A percentile compares a stretch with the other conserved stretches of the same genome.
Evolutionary conservation across 2,797 vertebrate species (phyloP).

Genomic region (Falco biarmicus): DNA sequence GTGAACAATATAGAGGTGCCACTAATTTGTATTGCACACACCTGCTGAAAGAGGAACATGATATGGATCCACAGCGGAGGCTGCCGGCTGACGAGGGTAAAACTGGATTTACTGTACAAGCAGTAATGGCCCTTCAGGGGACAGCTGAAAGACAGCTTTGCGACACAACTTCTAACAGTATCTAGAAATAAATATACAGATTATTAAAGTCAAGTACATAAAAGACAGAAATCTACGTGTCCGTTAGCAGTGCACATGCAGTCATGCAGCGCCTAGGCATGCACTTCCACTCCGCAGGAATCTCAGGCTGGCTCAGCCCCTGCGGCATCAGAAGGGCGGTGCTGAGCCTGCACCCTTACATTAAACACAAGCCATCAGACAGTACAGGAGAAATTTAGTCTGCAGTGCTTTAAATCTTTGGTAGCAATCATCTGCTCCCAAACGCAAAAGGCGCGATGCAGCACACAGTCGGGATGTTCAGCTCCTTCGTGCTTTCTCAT

Average conservation of each 20-base stretch:
- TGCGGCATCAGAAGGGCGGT: background rate
- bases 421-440: background rate
- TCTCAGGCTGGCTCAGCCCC: background rate
- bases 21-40: conserved; percentile 40
- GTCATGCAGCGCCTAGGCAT: background rate
- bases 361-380: background rate
- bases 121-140: conserved; percentile 93
- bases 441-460: background rate
- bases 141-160: conserved; percentile 93
- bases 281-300: fast-evolving
- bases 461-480: background rate
- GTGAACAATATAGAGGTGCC: background rate
- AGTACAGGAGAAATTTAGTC: background rate
- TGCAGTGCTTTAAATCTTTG: background rate
- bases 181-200: conserved; percentile 75
- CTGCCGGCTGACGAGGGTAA: conserved; percentile 86
- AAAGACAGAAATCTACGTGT: background rate
- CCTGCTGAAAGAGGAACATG: conserved; percentile 96
- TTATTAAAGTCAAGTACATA: background rate
- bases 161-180: conserved; percentile 82
- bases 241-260: background rate
- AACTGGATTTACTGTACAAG: conserved; percentile 91
- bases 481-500: background rate
- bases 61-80: conserved; percentile 94
- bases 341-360: background rate